phyloP scores from a whole-genome alignment of 2,113 vertebrate genomes.

The Zosterops japonicus region DNA sequence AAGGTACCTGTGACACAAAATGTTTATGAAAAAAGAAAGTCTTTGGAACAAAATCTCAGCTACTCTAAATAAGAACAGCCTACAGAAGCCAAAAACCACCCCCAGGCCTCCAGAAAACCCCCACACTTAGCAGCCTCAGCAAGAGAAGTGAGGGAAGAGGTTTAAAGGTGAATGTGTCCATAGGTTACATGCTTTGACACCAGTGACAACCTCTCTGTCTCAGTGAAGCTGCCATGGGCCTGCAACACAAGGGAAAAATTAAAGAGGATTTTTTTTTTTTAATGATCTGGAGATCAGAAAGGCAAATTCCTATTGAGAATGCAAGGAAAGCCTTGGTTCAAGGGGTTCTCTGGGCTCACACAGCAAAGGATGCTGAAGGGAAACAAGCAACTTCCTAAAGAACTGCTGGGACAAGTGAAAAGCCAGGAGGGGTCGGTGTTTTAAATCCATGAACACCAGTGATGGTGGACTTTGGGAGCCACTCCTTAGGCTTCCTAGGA shows the following conservation, averaged over 20 bases:
- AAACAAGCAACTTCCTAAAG: not conserved
- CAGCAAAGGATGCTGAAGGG: not conserved
- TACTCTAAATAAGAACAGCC: not conserved
- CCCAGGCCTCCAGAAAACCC: not conserved
- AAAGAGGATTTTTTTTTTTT: not conserved
- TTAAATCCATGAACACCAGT: not conserved
- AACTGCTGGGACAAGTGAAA: not conserved
- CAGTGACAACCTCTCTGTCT: not conserved
- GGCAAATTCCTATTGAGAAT: not conserved
- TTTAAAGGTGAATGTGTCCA: not conserved
- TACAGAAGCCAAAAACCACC: not conserved
- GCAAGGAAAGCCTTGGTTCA: not conserved
- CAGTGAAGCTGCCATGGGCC: not conserved
- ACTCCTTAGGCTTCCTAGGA: not conserved
- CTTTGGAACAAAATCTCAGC: not conserved
- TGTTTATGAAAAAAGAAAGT: not conserved
- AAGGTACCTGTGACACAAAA: not conserved
- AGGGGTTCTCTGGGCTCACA: not conserved
- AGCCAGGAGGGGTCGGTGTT: not conserved
- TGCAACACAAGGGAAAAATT: not conserved
- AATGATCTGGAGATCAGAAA: not conserved
- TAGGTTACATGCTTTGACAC: not conserved
- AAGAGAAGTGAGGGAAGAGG: not conserved
- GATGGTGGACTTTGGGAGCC: not conserved
- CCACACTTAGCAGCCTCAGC: not conserved